A percentile compares a stretch with the other conserved stretches of the same genome.
phyloP scores from a whole-genome alignment of 2,888 invertebrate genomes.

The Syritta pipiens region DNA sequence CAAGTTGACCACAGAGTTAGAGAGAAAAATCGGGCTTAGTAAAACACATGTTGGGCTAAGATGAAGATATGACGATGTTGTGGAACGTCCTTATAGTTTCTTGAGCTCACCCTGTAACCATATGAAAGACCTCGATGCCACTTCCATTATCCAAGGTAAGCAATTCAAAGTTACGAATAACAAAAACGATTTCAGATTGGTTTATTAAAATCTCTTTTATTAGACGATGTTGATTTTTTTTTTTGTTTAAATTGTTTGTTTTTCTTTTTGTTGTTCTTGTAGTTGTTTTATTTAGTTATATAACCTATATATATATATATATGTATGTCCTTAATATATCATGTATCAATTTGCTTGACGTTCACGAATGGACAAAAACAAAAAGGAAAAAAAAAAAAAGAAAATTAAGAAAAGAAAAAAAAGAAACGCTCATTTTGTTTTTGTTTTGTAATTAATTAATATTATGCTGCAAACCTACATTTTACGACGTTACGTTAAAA shows the following conservation, averaged over 20 bases:
- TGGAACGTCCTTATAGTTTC: no score
- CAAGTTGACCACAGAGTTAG: no score
- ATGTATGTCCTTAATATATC: constrained; percentile 52
- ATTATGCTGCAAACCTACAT: constrained; percentile 55
- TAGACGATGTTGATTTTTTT: constrained; percentile 53
- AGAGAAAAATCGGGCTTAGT: no score
- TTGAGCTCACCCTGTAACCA: no score
- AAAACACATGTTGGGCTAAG: no score
- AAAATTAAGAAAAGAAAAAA: constrained; percentile 20
- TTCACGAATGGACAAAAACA: constrained; percentile 54
- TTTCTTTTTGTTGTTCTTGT: constrained; percentile 36
- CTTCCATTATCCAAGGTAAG: no score
- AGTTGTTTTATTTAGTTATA: constrained; percentile 47
- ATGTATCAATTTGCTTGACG: constrained; percentile 28
- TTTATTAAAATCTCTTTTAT: constrained; percentile 66
- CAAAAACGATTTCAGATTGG: constrained; percentile 1
- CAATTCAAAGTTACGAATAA: no score
- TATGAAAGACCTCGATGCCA: no score
- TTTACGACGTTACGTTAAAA: constrained; percentile 46
- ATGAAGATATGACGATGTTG: no score
- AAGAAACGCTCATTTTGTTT: constrained; percentile 49
- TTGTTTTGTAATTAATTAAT: constrained; percentile 49
- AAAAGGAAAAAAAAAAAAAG: constrained; percentile 11
- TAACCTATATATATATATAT: constrained; percentile 44
- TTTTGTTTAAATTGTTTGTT: constrained; percentile 44